Evolutionary conservation across 2,888 invertebrate genomes (phyloP).

Genomic region (Cerastoderma edule): DNA sequence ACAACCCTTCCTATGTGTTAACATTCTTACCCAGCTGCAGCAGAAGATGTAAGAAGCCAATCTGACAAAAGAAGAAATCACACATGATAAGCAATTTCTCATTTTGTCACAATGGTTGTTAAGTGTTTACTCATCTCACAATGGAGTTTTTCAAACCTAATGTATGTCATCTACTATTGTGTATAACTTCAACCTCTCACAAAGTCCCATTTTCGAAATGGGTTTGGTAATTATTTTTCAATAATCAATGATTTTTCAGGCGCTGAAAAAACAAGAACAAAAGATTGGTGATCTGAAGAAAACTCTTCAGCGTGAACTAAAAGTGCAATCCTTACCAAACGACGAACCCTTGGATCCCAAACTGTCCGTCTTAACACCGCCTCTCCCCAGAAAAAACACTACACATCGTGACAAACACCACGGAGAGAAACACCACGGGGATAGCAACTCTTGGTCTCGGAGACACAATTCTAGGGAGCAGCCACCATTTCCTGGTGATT

Average conservation of each 20-base stretch:
- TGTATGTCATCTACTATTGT: too few relatives aligned
- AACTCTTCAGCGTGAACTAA: conserved; percentile 93
- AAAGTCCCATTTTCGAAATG: too few relatives aligned
- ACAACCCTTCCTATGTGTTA: too few relatives aligned
- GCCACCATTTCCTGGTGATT: conserved; percentile 37
- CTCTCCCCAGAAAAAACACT: conserved; percentile 53
- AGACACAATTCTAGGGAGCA: conserved; percentile 38
- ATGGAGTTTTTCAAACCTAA: too few relatives aligned
- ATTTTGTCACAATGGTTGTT: too few relatives aligned
- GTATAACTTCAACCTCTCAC: too few relatives aligned
- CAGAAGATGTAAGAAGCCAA: too few relatives aligned
- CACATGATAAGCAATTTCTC: too few relatives aligned
- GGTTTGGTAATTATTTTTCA: too few relatives aligned
- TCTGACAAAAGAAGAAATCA: too few relatives aligned
- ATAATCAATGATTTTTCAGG: conserved; percentile 74
- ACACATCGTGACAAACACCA: conserved; percentile 26
- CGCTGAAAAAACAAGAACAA: conserved; percentile 93
- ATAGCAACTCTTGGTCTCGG: conserved; percentile 27
- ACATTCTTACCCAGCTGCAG: too few relatives aligned
- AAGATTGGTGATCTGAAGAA: conserved; percentile 95
- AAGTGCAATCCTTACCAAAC: conserved; percentile 81
- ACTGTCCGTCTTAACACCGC: conserved; percentile 53
- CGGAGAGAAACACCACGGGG: conserved; percentile 26
- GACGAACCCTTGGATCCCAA: conserved; percentile 81
- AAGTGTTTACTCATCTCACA: too few relatives aligned